Percentiles rank a stretch among this genome's conserved stretches.
Conservation (phyloP, 2,888 invertebrate genomes). For the Watsonalla binaria region DNA sequence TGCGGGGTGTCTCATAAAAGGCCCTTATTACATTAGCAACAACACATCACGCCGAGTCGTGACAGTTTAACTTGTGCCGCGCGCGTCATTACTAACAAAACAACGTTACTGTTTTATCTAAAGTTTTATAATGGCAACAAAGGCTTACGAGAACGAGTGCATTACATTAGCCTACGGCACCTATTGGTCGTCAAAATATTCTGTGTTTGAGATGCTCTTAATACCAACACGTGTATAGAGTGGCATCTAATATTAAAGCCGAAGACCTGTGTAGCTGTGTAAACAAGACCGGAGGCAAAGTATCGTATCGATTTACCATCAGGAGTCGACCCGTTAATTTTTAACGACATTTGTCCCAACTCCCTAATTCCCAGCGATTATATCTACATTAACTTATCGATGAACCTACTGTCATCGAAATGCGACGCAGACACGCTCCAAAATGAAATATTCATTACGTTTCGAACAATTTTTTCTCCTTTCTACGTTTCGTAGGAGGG, state of each 20-base stretch:
- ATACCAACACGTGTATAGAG: neutral
- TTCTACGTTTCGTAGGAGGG: constrained; percentile 6
- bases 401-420: constrained; percentile 41
- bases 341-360: constrained; percentile 51
- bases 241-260: neutral
- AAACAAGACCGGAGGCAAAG: constrained; percentile 12
- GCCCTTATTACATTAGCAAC: constrained; percentile 19
- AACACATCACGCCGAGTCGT: neutral
- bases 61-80: constrained; percentile 1
- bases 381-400: constrained; percentile 43
- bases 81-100: neutral
- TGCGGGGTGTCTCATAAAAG: constrained; percentile 31
- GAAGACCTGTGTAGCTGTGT: constrained; percentile 7
- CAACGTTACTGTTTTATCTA: neutral
- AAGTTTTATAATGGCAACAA: neutral
- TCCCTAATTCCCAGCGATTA: constrained; percentile 61
- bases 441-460: constrained; percentile 22
- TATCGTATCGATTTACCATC: constrained; percentile 64
- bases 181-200: neutral
- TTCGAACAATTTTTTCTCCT: constrained; percentile 17
- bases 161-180: constrained; percentile 10
- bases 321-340: constrained; percentile 60
- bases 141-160: too few species aligned
- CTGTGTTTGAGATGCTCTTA: neutral
- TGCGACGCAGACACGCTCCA: constrained; percentile 29